Evolutionary conservation across 2,113 vertebrate genomes (phyloP).

Genomic region (Nibea coibor): DNA sequence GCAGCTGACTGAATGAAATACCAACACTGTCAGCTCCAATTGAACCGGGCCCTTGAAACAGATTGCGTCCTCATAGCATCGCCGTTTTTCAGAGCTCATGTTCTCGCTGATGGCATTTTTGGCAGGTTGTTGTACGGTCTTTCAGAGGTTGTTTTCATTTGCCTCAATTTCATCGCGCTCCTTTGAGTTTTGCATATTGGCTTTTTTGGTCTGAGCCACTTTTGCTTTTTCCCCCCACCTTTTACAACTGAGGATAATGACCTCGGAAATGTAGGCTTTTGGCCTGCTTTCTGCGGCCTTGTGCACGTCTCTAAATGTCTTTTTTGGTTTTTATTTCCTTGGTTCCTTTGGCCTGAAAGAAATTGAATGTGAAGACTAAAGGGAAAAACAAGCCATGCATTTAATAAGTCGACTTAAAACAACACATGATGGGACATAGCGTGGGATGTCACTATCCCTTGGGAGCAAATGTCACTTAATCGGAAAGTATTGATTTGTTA

Average conservation of each 20-base stretch:
- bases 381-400: neutral
- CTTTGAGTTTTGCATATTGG: slow-evolving; percentile 47
- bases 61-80: slow-evolving; percentile 55
- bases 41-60: slow-evolving; percentile 63
- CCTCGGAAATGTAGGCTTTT: neutral
- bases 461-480: slow-evolving; percentile 68
- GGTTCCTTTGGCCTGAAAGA: neutral
- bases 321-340: neutral
- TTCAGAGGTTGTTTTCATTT: slow-evolving; percentile 50
- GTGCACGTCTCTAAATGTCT: neutral
- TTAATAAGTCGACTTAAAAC: slow-evolving; percentile 22
- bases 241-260: slow-evolving; percentile 20
- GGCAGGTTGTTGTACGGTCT: slow-evolving; percentile 38
- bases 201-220: slow-evolving; percentile 17
- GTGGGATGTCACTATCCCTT: slow-evolving; percentile 24
- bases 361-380: neutral
- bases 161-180: slow-evolving; percentile 26
- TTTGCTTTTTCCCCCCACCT: slow-evolving; percentile 4
- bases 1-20: slow-evolving; percentile 59
- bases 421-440: slow-evolving; percentile 38
- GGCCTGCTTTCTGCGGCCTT: neutral
- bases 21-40: slow-evolving; percentile 65
- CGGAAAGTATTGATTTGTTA: slow-evolving; percentile 71
- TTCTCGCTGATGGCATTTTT: slow-evolving; percentile 61
- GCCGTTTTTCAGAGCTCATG: slow-evolving; percentile 37